Percentiles rank a stretch among this genome's conserved stretches.
Evolutionary conservation across 2,113 vertebrate species (phyloP).

Genomic region (Ailurus styani): DNA sequence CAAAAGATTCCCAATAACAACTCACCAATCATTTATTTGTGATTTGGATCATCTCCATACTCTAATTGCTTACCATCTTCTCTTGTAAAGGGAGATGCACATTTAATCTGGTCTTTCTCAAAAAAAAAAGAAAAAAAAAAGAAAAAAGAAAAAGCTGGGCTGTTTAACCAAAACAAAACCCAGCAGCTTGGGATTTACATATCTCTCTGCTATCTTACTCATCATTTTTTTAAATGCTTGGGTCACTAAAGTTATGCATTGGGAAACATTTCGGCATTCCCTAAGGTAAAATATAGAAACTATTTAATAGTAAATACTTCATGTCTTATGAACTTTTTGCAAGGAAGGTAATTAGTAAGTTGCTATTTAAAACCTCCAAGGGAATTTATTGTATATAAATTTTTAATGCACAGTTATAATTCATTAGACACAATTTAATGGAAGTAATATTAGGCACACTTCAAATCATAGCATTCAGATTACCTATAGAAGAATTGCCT

Average conservation of each 20-base stretch:
- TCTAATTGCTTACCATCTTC: not conserved
- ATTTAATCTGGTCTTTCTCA: not conserved
- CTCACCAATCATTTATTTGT: not conserved
- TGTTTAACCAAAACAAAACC: conserved; percentile 16
- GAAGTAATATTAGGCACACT: not conserved
- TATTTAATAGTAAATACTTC: conserved; percentile 46
- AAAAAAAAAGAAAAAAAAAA: not conserved
- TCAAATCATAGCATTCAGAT: not conserved
- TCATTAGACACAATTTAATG: not conserved
- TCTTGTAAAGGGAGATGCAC: not conserved
- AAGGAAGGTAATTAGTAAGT: conserved; percentile 52
- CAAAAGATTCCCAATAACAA: not conserved
- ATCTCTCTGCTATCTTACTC: not conserved
- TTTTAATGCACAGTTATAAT: not conserved
- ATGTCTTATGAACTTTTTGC: conserved; percentile 37
- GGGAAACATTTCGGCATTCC: conserved; percentile 7
- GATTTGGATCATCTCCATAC: not conserved
- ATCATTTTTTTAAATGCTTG: conserved; percentile 15
- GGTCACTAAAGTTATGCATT: not conserved
- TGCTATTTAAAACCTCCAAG: conserved; percentile 44
- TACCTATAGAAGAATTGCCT: not conserved
- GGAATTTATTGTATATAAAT: conserved; percentile 39
- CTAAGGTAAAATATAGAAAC: conserved; percentile 36
- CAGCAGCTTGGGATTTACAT: not conserved
- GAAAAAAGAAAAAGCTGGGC: not conserved